phyloP scores from a whole-genome alignment of 2,113 vertebrate genomes.

The Apteryx mantelli region DNA sequence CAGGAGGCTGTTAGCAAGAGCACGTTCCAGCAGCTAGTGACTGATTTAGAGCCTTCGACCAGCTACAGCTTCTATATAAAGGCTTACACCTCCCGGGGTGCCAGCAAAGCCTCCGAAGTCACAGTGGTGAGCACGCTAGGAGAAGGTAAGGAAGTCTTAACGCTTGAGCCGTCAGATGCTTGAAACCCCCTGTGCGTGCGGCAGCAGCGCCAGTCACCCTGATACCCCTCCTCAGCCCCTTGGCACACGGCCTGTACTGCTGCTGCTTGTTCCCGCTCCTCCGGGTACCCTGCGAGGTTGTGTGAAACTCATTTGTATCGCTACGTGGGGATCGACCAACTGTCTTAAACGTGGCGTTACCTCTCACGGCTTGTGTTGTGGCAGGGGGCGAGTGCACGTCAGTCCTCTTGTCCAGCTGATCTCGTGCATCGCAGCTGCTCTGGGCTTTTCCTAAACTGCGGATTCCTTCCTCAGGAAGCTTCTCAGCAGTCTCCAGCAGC shows the following conservation, averaged over 20 bases:
- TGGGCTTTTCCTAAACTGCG: conserved; percentile 9
- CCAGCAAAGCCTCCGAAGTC: conserved; percentile 90
- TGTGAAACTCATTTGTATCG: background rate
- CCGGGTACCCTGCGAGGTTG: background rate
- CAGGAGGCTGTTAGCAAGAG: conserved; percentile 97
- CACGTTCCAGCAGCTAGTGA: conserved; percentile 92
- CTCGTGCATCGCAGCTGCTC: background rate
- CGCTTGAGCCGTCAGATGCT: background rate
- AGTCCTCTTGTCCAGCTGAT: background rate
- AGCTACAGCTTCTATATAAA: conserved; percentile 97
- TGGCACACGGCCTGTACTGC: background rate
- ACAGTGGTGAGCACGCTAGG: conserved; percentile 89
- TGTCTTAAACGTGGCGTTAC: background rate
- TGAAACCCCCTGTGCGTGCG: background rate
- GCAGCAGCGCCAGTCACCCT: background rate
- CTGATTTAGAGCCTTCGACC: conserved; percentile 93
- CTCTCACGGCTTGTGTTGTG: background rate
- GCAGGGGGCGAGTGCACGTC: background rate
- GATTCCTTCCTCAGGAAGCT: background rate
- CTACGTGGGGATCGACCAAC: background rate
- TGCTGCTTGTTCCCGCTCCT: background rate
- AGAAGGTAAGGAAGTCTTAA: conserved; percentile 85
- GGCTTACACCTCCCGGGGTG: conserved; percentile 94
- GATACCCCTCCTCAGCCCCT: rapidly evolving
- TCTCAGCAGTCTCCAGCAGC: conserved; percentile 12